Conservation (phyloP, 2,113 vertebrate genomes). For the Brachypteracias leptosomus region DNA sequence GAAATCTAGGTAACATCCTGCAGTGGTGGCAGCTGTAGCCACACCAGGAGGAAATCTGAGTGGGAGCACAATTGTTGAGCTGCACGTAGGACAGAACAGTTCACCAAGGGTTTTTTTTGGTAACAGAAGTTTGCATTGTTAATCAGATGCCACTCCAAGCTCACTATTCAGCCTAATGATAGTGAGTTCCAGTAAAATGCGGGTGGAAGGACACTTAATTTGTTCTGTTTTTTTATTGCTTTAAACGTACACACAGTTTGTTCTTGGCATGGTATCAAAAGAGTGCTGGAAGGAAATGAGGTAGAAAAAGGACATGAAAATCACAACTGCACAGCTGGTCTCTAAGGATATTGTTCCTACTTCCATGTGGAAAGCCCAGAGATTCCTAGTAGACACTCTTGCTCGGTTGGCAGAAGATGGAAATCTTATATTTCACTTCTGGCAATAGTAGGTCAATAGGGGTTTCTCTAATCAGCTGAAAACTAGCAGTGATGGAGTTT, state of each 20-base stretch:
- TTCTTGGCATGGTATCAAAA: slow-evolving; percentile 50
- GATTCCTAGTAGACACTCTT: background rate
- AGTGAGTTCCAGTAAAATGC: slow-evolving; percentile 44
- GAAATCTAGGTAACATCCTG: background rate
- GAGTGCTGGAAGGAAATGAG: slow-evolving; percentile 46
- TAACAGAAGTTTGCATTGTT: background rate
- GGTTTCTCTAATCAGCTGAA: slow-evolving; percentile 1
- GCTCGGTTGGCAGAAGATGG: background rate
- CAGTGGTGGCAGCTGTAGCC: background rate
- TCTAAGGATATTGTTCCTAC: background rate
- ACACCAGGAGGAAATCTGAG: background rate
- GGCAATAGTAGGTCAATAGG: background rate
- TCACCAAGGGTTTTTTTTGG: background rate
- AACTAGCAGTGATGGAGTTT: background rate
- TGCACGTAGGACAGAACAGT: background rate
- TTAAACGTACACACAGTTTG: slow-evolving; percentile 8
- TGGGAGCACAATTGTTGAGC: background rate
- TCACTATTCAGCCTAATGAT: background rate
- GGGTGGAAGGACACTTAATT: slow-evolving; percentile 28
- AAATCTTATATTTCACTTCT: background rate
- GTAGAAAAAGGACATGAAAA: slow-evolving; percentile 30
- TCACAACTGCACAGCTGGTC: background rate
- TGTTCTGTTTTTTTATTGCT: background rate
- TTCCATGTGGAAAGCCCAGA: background rate
- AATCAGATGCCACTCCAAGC: background rate